Base-by-base conservation (phyloP, 2,113 vertebrate species). In the Gymnocephalus cernua region DNA sequence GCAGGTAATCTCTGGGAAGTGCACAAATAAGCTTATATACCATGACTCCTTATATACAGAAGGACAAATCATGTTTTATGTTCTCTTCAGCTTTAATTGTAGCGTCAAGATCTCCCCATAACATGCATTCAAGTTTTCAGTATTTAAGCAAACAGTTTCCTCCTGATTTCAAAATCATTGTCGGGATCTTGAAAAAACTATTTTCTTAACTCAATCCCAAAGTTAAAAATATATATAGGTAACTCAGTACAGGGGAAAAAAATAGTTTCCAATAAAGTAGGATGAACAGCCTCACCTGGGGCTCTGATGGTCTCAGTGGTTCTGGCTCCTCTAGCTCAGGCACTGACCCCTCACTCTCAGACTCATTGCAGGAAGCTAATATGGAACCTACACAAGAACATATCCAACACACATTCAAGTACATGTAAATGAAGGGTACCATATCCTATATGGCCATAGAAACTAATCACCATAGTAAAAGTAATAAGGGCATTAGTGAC, bases 321-420 rank as follows among this genome's bases (percentile, higher is more conserved):
- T 96, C 97, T 0, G 95, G 92, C 48, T 98, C 97, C 81, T 98
- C 98, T 38, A 96, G 92, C 77, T 98, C 98, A 0, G 96, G 96
- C 35, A 97, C 93, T 0, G 98, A 98, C 0, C 96, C 97, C 6
- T 97, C 98, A 0, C 97, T 98, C 70, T 99, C 97, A 0, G 97
- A 97, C 71, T 97, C 97, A 21, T 96, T 97, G 44, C 96, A 96
- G 0, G 97, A 97, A 29, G 96, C 96, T 71, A 94, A 75, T 80
- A 90, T 77, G 21, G 88, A 88, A 50, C 84, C 92, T 90, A 69
- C 23, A 62, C 11, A 71, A 23, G 7, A 14, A 68, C 29, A 85
- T 35, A 65, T 66, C 58, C 6, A 72, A 35, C 23, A 83, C 18
- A 67, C 27, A 76, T 18, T 56, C n/a, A 68, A 67, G 27, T 18